Base-by-base conservation (phyloP, 1,140 invertebrate genomes). In the Anastatus disparis region DNA sequence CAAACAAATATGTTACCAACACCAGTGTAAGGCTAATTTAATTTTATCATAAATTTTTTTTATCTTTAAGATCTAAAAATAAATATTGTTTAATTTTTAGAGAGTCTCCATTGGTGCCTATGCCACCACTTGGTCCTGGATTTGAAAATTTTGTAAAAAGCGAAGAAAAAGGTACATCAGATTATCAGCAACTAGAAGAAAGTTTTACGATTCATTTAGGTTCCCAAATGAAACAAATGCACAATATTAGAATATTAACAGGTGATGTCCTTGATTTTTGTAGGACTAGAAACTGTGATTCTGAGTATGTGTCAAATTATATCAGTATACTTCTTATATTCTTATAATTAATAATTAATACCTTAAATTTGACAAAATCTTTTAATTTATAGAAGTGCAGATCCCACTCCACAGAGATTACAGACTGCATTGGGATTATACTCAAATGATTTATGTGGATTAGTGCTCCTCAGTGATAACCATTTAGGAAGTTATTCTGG, bases 171-270 rank as follows among this genome's bases (percentile, higher is more conserved):
- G 78, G 64, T 13, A 77, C 75, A 12, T 76, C 81, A 12, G 82
- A 85, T 53, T 79, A 78, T 69, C 82, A 84, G 15, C 78, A 85
- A 27, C 73, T 85, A 20, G 95, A 98, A 86, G 96, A 98, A 87
- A 98, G 96, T 86, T 98, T 98, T 81, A 99, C 96, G 15, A 98
- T 98, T 77, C 96, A 98, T 87, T 87, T 98, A 65, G 97, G 97
- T 68, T 96, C 96, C 2, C 97, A 99, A 86, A 90, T 99, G 85
- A 99, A 99, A 86, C 96, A 98, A 79, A 99, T 97, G 88, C 97
- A 99, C 84, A 99, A 99, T 86, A 93, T 99, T 74, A 88, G 97
- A 58, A 91, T 99, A 63, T 86, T 98, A 8, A 93, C 94, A 72
- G 92, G 92, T 12, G 91, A 97, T 85, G 89, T 94, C 29, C 88